These are phyloP conservation scores for Cyphomyrus plagiostoma DNA, from an alignment of 2,113 vertebrate species.

Conservation along the genomic window DNA sequence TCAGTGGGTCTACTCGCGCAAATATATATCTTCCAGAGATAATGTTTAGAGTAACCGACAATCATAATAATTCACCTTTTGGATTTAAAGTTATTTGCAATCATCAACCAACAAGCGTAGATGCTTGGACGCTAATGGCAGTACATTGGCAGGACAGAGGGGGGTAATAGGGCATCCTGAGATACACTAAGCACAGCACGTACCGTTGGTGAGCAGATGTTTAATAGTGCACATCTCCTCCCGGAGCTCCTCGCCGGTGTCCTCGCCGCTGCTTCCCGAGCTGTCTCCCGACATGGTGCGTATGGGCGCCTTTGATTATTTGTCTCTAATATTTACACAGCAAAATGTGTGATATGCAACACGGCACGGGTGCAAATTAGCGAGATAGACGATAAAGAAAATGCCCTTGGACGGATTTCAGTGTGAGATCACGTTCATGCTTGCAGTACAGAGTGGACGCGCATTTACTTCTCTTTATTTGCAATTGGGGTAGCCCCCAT, in stretches of 20 bases:
- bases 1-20: neutral
- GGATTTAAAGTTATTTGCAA: neutral
- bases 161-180: neutral
- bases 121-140: neutral
- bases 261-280: conserved; percentile 59
- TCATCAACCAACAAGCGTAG: neutral
- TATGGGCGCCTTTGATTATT: neutral
- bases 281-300: conserved; percentile 58
- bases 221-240: conserved; percentile 60
- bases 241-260: conserved; percentile 55
- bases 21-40: neutral
- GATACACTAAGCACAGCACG: conserved; percentile 28
- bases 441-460: neutral
- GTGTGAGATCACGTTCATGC: neutral
- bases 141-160: neutral
- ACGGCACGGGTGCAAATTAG: neutral
- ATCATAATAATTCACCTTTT: neutral
- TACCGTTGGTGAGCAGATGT: conserved; percentile 69
- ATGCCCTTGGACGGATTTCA: neutral
- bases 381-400: neutral
- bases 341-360: neutral
- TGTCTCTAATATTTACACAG: neutral
- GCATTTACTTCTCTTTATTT: neutral
- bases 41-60: neutral
- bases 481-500: neutral